These are phyloP conservation scores for Tetragonula carbonaria DNA, from an alignment of 2,888 invertebrate genomes.

Conservation along the genomic window DNA sequence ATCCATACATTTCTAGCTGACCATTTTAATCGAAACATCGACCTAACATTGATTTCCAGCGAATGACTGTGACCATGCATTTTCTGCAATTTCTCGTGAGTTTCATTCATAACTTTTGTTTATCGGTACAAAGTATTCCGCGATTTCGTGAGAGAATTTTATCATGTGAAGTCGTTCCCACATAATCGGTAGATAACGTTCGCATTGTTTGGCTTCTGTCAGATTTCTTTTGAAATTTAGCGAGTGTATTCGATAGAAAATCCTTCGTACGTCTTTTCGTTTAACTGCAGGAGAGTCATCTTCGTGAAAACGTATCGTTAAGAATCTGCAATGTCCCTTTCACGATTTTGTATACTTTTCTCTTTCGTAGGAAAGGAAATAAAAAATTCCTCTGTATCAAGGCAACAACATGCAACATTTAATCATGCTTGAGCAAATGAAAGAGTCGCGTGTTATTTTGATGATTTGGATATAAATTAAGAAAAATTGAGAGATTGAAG, in stretches of 20 bases:
- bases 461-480: not conserved
- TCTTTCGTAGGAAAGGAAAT: not conserved
- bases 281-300: not conserved
- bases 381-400: not conserved
- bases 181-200: not conserved
- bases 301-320: not conserved
- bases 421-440: not conserved
- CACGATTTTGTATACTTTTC: not conserved
- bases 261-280: not conserved
- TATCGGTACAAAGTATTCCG: not conserved
- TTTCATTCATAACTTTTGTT: not conserved
- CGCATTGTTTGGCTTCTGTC: not conserved
- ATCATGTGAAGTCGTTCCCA: not conserved
- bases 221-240: not conserved
- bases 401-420: not conserved
- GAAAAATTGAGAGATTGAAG: not conserved
- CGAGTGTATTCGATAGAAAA: not conserved
- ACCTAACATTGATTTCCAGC: not conserved
- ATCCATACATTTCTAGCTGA: not conserved
- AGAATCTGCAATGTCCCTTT: not conserved
- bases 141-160: not conserved
- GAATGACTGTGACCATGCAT: not conserved
- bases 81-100: not conserved
- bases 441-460: not conserved
- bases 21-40: not conserved